A percentile compares a stretch with the other conserved stretches of the same genome.
Conservation (phyloP, 1,140 invertebrate species). For the Babylonia areolata region DNA sequence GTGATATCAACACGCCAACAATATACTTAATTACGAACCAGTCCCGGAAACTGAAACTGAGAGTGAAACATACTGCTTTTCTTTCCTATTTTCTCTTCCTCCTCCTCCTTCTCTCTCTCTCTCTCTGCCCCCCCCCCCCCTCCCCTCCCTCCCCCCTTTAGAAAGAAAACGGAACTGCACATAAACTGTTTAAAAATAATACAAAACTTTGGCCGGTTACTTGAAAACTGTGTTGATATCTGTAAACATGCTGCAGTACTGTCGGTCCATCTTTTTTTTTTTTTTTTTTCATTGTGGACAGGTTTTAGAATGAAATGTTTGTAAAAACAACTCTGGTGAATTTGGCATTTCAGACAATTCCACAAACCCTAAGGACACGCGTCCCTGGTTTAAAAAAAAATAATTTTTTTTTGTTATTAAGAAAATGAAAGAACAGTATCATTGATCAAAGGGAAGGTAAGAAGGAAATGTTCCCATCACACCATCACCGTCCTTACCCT, state of each 20-base stretch:
- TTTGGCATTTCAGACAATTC: not conserved
- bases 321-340: not conserved
- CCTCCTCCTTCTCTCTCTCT: no score
- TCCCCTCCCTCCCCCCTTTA: no score
- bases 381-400: no score
- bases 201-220: no score
- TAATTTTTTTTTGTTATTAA: not conserved
- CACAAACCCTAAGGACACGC: not conserved
- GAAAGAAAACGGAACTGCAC: no score
- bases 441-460: not conserved
- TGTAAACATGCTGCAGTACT: no score
- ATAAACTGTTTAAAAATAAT: no score
- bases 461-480: not conserved
- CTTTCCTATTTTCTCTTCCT: not conserved
- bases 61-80: not conserved
- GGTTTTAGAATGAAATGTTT: no score
- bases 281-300: no score
- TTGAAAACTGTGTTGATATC: no score
- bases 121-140: no score
- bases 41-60: not conserved
- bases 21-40: not conserved
- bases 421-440: not conserved
- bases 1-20: not conserved
- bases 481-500: not conserved
- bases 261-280: no score